Percentiles rank a stretch among this genome's conserved stretches.
Evolutionary conservation across 2,797 vertebrate genomes (phyloP).

Genomic region (Chiloscyllium punctatum): DNA sequence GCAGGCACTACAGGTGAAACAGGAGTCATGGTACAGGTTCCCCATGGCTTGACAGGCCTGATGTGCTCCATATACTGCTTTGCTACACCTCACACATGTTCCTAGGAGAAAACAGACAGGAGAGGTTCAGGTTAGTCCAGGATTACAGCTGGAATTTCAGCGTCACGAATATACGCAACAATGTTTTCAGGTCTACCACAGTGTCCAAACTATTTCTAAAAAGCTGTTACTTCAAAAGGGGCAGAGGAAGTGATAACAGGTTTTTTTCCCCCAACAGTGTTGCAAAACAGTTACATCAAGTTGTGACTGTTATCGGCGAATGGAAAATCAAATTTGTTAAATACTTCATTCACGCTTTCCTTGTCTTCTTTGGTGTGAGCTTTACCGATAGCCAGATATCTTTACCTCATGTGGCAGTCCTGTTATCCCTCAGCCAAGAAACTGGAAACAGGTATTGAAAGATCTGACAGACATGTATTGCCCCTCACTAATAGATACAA

Average conservation of each 20-base stretch:
- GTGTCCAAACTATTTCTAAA: background rate
- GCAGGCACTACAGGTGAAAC: constrained; percentile 93
- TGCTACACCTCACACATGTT: constrained; percentile 83
- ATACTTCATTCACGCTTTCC: background rate
- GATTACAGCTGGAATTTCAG: background rate
- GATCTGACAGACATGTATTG: too few species aligned
- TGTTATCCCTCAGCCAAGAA: too few species aligned
- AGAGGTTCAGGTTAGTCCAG: background rate
- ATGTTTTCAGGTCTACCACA: too few species aligned
- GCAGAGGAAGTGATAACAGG: background rate
- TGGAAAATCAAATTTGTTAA: background rate
- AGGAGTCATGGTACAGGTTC: constrained; percentile 85
- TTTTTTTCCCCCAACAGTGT: background rate
- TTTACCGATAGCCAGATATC: too few species aligned
- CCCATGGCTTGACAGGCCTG: constrained; percentile 97
- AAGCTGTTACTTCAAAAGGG: background rate
- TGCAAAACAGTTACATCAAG: background rate
- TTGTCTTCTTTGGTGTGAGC: background rate
- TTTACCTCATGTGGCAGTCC: too few species aligned
- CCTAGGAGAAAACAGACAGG: constrained; percentile 56
- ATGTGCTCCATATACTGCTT: constrained; percentile 78
- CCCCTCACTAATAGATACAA: too few species aligned
- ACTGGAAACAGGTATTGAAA: too few species aligned
- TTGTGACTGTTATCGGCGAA: background rate
- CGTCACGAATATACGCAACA: too few species aligned